A percentile compares a stretch with the other conserved stretches of the same genome.
Conservation (phyloP, 2,888 invertebrate species). For the Sinhomidia bicolor region DNA sequence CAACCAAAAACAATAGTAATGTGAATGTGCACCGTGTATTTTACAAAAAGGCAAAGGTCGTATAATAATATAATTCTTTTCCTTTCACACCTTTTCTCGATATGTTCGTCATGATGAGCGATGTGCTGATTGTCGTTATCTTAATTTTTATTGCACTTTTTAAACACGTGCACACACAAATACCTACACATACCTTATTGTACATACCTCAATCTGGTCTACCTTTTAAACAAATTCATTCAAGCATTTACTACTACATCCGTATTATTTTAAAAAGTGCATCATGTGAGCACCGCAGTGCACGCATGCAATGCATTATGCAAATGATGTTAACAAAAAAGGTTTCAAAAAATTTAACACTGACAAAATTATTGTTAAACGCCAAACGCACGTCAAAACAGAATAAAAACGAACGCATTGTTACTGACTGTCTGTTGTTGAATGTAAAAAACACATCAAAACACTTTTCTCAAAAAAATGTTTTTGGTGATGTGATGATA, state of each 20-base stretch:
- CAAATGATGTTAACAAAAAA: slow-evolving; percentile 12
- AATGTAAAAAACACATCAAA: slow-evolving; percentile 26
- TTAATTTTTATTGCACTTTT: slow-evolving; percentile 63
- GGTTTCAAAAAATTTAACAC: background rate
- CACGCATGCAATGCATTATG: slow-evolving; percentile 35
- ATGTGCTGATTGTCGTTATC: slow-evolving; percentile 31
- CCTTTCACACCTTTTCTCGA: slow-evolving; percentile 59
- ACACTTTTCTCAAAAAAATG: slow-evolving; percentile 8
- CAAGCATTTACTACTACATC: background rate
- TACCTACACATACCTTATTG: background rate
- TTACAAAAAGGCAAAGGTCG: slow-evolving; percentile 62
- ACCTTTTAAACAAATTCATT: background rate
- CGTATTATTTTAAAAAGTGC: slow-evolving; percentile 9
- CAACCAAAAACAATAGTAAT: slow-evolving; percentile 17
- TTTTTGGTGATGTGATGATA: background rate
- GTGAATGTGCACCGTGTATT: background rate
- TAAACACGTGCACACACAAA: slow-evolving; percentile 52
- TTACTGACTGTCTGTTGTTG: background rate
- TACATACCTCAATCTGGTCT: background rate
- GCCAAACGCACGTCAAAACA: slow-evolving; percentile 29
- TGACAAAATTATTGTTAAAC: background rate
- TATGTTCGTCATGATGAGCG: background rate
- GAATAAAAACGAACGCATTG: background rate
- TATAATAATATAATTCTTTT: slow-evolving; percentile 15
- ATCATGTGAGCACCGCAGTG: background rate